A percentile compares a stretch with the other conserved stretches of the same genome.
Evolutionary conservation across 2,113 vertebrate species (phyloP).

Genomic region (Todiramphus saurophagus): DNA sequence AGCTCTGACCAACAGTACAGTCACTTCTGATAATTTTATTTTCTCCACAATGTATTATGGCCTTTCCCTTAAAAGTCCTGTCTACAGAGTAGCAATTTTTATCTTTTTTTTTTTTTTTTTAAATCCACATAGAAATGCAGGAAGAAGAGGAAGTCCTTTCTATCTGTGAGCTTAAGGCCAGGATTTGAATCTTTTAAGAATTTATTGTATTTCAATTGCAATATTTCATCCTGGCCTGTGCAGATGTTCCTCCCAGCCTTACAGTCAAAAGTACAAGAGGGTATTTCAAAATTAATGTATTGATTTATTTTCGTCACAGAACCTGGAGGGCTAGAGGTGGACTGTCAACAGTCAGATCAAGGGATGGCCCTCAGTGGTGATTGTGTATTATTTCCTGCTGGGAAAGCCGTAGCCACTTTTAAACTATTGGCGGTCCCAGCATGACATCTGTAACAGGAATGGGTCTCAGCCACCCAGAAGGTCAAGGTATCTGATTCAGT

Average conservation of each 20-base stretch:
- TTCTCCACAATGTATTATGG: background rate
- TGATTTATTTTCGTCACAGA: background rate
- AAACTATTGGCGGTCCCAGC: background rate
- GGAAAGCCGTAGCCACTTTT: background rate
- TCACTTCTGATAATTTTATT: background rate
- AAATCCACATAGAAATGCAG: background rate
- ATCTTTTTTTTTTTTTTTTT: background rate
- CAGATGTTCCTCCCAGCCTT: background rate
- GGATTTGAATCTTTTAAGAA: background rate
- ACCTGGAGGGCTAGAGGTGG: background rate
- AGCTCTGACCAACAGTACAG: background rate
- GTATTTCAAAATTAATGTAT: background rate
- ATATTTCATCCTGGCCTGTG: background rate
- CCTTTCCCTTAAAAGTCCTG: background rate
- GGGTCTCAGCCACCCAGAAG: background rate
- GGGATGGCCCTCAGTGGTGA: background rate
- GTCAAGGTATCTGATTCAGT: background rate
- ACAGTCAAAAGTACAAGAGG: background rate
- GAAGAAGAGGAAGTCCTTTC: background rate
- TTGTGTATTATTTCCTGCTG: background rate
- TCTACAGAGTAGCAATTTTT: background rate
- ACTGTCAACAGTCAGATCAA: background rate
- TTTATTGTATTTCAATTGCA: background rate
- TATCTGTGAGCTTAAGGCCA: background rate
- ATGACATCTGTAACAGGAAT: background rate